A percentile compares a stretch with the other conserved stretches of the same genome.
Conservation (phyloP, 2,888 invertebrate genomes). For the Elegia similella region DNA sequence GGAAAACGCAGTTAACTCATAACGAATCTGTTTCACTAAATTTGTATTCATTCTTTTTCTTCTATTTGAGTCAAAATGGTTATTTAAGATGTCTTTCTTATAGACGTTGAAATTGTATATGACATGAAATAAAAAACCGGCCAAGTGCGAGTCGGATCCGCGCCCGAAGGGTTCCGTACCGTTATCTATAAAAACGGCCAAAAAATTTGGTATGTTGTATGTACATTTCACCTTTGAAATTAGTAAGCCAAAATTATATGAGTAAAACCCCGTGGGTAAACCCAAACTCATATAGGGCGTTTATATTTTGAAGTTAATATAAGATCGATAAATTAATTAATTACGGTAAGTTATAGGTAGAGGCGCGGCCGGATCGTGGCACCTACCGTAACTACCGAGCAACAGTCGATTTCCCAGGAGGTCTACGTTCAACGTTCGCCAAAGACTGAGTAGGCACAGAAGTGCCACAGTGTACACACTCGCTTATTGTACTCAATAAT, state of each 20-base stretch:
- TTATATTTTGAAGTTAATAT: constrained; percentile 27
- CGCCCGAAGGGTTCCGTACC: too few relatives aligned
- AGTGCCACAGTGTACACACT: constrained; percentile 14
- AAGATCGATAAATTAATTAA: constrained; percentile 76
- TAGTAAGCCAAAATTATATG: neutral
- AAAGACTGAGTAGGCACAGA: constrained; percentile 45
- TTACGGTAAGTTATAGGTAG: constrained; percentile 61
- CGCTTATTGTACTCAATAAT: too few relatives aligned
- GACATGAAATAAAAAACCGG: too few relatives aligned
- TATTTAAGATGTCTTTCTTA: too few relatives aligned
- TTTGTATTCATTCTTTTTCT: too few relatives aligned
- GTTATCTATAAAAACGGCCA: too few relatives aligned
- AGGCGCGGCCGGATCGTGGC: constrained; percentile 61
- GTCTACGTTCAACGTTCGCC: constrained; percentile 59
- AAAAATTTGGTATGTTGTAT: too few relatives aligned
- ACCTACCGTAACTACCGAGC: constrained; percentile 73
- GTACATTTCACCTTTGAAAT: too few relatives aligned
- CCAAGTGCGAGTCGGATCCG: too few relatives aligned
- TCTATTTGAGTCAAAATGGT: too few relatives aligned
- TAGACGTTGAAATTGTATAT: too few relatives aligned
- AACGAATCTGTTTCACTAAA: neutral
- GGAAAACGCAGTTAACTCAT: neutral
- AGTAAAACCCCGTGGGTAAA: neutral
- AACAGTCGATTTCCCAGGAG: constrained; percentile 78
- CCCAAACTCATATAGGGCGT: constrained; percentile 6